Evolutionary conservation across 2,113 vertebrate species (phyloP), one percentile per base, ranked within the genome.

Genomic region (Triplophysa rosa): DNA sequence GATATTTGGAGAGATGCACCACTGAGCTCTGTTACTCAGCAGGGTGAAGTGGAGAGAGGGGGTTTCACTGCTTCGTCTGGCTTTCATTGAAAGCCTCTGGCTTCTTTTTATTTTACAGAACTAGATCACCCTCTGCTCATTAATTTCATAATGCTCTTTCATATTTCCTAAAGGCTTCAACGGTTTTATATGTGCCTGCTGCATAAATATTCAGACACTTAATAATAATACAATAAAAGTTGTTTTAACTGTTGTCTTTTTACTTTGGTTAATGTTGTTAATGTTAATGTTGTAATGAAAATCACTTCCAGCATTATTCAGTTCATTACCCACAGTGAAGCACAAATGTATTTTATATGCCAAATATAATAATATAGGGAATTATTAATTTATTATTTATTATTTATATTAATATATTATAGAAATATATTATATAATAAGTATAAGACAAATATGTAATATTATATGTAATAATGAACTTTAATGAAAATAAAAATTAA

Each of bases 1-100:
- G 65, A 72, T 52, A 56, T 75, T 75, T 75, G 23, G 40, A 26
- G 72, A 75, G 59, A 63, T 62, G 21, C 71, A 42, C 59, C 23
- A 33, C 69, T 40, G 47, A 78, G 65, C 59, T 69, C 42, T 77
- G 62, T 79, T 74, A 74, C 54, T 68, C 63, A 73, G 40, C 63
- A 42, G 64, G 40, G 52, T 29, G 63, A 63, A 42, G 2, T 61
- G 19, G 6, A 45, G 58, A 79, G 47, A 69, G 21, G 33, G 29
- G 62, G n/a, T 45, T 63, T 75, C 9, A 26, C 56, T 63, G 58
- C 42, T 47, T 63, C 59, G 49, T 75, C 59, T n/a, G n/a, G n/a
- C 77, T 74, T n/a, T 56, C 21, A 23, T 37, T 66, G 52, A 74
- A 77, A n/a, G 69, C 58, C 56, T 37, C 62, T 76, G 40, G 62